Base-by-base conservation (phyloP, 2,888 invertebrate genomes). In the Conistra vaccinii region DNA sequence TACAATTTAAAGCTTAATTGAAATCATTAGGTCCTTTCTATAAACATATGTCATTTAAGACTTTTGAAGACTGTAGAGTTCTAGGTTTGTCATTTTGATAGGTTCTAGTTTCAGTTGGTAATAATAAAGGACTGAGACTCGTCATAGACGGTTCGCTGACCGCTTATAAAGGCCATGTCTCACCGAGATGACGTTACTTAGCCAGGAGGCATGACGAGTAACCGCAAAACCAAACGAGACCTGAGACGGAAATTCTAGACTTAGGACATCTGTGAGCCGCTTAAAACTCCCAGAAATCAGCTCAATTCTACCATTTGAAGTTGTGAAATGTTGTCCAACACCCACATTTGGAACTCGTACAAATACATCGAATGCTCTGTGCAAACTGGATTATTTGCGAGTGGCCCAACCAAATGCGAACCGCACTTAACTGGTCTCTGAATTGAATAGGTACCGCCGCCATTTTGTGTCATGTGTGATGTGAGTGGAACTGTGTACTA, bases 321-420 rank as follows among this genome's bases (percentile, higher is more conserved):
- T 76, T 77, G 51, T 35, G 67, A 69, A 70, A 65, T 35, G 23
- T 39, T 66, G 58, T 63, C 69, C 55, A 26, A 69, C 65, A 72
- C 62, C 72, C 69, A 85, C 67, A 81, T 85, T 69, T 70, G 63
- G 42, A 83, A 83, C 69, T 76, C 51, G 71, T 67, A 78, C 70
- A 58, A 84, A 79, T 76, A 78, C 63, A 65, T 68, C 48, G 60
- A 78, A 67, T 58, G 62, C 69, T 85, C 65, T 65, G 75, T n/a
- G 62, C 80, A 78, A 86, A 88, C 81, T 80, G 86, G 83, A 85
- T 87, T 78, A 83, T 83, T 84, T 39, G 80, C 83, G 60, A 72
- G 62, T 72, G 70, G 62, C 67, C 85, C 58, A 82, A 85, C 76
- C 67, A 68, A 76, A 62, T 80, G 86, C 42, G 69, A 75, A 76